Base-by-base conservation (phyloP, 1,140 invertebrate species). In the Gonioctena quinquepunctata region DNA sequence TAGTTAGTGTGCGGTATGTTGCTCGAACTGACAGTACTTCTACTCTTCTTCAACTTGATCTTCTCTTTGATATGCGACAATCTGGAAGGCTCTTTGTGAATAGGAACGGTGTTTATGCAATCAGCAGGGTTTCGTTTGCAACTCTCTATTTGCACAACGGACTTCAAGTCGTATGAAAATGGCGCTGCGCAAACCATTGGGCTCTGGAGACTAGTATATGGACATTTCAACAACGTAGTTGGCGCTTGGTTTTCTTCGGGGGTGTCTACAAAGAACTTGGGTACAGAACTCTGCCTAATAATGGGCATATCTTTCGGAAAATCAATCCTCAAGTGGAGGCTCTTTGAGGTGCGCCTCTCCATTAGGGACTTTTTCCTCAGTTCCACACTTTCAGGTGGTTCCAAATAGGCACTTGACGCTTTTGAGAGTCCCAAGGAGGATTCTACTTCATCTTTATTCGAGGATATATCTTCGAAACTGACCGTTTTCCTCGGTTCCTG, bases 251-350 rank as follows among this genome's bases (percentile, higher is more conserved):
- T 71, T 48, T 76, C 69, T 8, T 79, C 77, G 2, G 79, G 77
- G 5, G 77, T 77, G 23, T 77, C 78, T 28, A 80, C 22, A 60
- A 73, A 80, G 57, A 80, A 80, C 71, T 80, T 80, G 2, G 79
- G 79, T 71, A 80, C 73, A 8, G 77, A 79, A 33, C 74, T 73
- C 61, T 80, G 79, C 22, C 77, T 68, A 11, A 80, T 80, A 21
- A 80, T 72, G 2, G 76, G 77, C 5, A 80, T 27, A 13, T 70
- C 69, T n/a, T 64, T 64, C 52, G 68, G 65, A 19, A 48, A 65
- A 22, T 77, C 74, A 28, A 79, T 73, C 23, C 76, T 77, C 13
- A 80, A 66, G 23, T 73, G 72, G 7, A 78, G 67, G 69, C 78
- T 78, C 49, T 73, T 76, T 6, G 78, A 80, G 57, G 72, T 70